Percentiles rank a stretch among this genome's conserved stretches.
These are phyloP conservation scores for Dilophus febrilis DNA, from an alignment of 2,888 invertebrate species.

Conservation along the genomic window DNA sequence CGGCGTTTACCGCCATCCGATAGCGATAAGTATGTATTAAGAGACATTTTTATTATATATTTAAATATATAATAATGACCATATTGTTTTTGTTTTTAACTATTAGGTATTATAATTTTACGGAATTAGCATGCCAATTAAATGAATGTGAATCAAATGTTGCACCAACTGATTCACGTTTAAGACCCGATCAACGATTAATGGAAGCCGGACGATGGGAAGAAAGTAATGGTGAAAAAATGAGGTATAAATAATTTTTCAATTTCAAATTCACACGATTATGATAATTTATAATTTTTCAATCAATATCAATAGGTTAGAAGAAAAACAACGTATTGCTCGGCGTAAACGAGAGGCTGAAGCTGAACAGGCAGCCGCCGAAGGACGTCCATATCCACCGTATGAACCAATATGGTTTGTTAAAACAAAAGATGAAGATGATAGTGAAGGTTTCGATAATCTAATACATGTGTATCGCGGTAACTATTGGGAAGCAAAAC, in stretches of 20 bases:
- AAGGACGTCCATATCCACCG: conserved; percentile 45
- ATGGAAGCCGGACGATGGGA: conserved; percentile 94
- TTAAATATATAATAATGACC: background rate
- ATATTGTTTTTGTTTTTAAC: conserved; percentile 1
- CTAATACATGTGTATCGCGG: conserved; percentile 68
- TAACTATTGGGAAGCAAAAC: conserved; percentile 88
- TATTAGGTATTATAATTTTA: conserved; percentile 74
- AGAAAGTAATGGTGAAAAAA: conserved; percentile 72
- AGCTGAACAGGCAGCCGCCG: conserved; percentile 50
- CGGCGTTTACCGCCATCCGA: conserved; percentile 54
- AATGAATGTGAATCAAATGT: conserved; percentile 87
- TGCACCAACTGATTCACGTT: conserved; percentile 86
- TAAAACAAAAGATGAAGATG: conserved; percentile 53
- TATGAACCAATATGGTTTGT: conserved; percentile 83
- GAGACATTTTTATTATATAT: conserved; percentile 14
- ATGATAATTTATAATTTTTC: background rate
- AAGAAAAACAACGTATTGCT: conserved; percentile 84
- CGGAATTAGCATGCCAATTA: conserved; percentile 84
- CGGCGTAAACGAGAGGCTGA: conserved; percentile 64
- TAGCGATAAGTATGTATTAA: conserved; percentile 37
- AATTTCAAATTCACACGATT: background rate
- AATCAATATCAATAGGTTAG: conserved; percentile 37
- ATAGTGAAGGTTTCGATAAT: conserved; percentile 47
- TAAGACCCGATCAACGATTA: conserved; percentile 88
- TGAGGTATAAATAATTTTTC: conserved; percentile 30